These are phyloP conservation scores for Sthenelais limicola DNA, from an alignment of 2,888 invertebrate species.

Conservation along the genomic window DNA sequence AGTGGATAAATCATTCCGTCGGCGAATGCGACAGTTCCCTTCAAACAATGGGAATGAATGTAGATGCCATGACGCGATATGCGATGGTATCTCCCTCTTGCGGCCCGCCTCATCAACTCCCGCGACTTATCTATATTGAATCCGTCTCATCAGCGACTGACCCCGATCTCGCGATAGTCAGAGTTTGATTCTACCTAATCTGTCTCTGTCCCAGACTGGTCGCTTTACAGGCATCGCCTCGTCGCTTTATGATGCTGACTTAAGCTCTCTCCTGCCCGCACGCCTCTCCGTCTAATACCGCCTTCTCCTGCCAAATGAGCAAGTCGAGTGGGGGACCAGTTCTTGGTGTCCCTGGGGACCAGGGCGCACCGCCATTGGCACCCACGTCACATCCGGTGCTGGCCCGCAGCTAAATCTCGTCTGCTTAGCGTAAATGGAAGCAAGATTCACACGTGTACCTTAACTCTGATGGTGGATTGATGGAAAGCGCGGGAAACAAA, in stretches of 20 bases:
- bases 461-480: not conserved
- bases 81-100: not conserved
- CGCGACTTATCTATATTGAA: slow-evolving; percentile 35
- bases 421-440: slow-evolving; percentile 35
- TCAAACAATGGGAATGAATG: slow-evolving; percentile 6
- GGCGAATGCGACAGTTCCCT: too few relatives aligned
- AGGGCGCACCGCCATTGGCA: not conserved
- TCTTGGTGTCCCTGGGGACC: too few relatives aligned
- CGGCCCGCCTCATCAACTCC: slow-evolving; percentile 16
- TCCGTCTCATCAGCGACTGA: slow-evolving; percentile 14
- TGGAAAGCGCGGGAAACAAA: not conserved
- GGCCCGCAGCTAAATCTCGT: not conserved
- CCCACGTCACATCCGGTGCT: not conserved
- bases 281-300: too few relatives aligned
- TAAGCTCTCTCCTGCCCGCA: too few relatives aligned
- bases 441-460: slow-evolving; percentile 36
- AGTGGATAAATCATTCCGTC: slow-evolving; percentile 24
- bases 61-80: slow-evolving; percentile 23
- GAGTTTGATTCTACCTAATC: not conserved
- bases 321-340: too few relatives aligned
- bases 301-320: too few relatives aligned
- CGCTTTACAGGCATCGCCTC: not conserved
- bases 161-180: not conserved
- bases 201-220: slow-evolving; percentile 7
- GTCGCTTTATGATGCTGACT: too few relatives aligned